Percentiles rank a stretch among this genome's conserved stretches.
phyloP scores from a whole-genome alignment of 1,140 invertebrate species.

The Aporrectodea caliginosa region DNA sequence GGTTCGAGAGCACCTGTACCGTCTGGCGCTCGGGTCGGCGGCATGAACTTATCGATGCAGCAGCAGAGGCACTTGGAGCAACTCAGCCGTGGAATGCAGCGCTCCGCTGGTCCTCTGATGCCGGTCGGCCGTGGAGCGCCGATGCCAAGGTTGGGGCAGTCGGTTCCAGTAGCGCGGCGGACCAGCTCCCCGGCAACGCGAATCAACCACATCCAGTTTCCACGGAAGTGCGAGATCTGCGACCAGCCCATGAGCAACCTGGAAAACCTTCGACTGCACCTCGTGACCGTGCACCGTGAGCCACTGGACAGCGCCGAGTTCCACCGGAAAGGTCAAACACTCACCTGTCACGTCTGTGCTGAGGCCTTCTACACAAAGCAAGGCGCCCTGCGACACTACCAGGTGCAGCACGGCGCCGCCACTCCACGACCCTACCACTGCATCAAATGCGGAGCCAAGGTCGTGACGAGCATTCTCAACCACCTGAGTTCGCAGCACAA shows the following conservation, averaged over 20 bases:
- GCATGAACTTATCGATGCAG: no score
- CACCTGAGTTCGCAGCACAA: conserved; percentile 20
- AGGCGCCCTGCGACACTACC: neutral
- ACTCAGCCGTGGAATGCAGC: neutral
- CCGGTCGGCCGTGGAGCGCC: no score
- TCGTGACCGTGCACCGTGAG: neutral
- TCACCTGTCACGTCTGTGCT: conserved; percentile 1
- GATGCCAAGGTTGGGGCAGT: no score
- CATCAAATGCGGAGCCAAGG: neutral
- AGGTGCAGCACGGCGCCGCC: neutral
- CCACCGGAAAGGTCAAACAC: neutral
- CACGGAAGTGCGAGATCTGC: conserved; percentile 17
- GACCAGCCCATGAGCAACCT: neutral
- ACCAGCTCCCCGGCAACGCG: no score
- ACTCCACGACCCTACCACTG: conserved; percentile 8
- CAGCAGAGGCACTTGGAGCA: neutral
- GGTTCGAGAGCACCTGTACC: no score
- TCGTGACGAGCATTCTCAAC: conserved; percentile 8
- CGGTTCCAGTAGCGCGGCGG: no score
- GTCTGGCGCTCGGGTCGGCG: no score
- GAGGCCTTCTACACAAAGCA: conserved; percentile 13
- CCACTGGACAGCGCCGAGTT: neutral
- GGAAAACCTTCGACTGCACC: conserved; percentile 4
- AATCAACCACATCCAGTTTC: no score
- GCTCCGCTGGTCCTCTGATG: no score